Base-by-base conservation (phyloP, 1,140 invertebrate species). In the Brachystomella parvula region DNA sequence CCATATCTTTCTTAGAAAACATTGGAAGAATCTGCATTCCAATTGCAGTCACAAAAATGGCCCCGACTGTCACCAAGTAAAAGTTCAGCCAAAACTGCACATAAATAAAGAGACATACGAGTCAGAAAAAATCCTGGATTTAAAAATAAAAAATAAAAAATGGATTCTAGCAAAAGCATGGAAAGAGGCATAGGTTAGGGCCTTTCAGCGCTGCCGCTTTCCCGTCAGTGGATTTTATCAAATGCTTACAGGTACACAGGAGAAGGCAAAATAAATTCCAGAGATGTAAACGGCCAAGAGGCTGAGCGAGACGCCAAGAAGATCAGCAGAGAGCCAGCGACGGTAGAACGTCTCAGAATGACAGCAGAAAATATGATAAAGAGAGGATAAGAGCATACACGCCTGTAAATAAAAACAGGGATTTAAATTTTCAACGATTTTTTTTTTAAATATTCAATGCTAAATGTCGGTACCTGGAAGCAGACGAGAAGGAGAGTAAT, bases 231-330 rank as follows among this genome's bases (percentile, higher is more conserved):
- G n/a, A 47, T 57, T 12, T 59, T 1, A 26, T 12, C 24, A 59
- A 63, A 58, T 61, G 80, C 80, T 85, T 82, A 94, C 91, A 78
- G 86, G 85, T 75, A 94, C 86, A 80, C 94, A 96, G 87, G 93
- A 96, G 79, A 96, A 98, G 1, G 92, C 94, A 77, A 95, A 96
- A 79, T 97, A 96, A 70, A 97, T 90, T 60, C 93, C 93, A 21
- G 92, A 93, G 63, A 94, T 87, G 78, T 96, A 97, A 76, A 96
- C 95, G 28, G 91, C 93, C 61, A 96, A 82, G 61, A 97, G 82
- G 21, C 92, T 94, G 1, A 96, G 80, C 24, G 91, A 92, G 53
- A 97, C 95, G 17, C 95, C 95, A 74, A 95, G 88, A 39, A 97
- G 83, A 77, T 97, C 95, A 72, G 90, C 89, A 60, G 89, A 89